Evolutionary conservation across 2,797 vertebrate species (phyloP).

Genomic region (Poecilia velifera): DNA sequence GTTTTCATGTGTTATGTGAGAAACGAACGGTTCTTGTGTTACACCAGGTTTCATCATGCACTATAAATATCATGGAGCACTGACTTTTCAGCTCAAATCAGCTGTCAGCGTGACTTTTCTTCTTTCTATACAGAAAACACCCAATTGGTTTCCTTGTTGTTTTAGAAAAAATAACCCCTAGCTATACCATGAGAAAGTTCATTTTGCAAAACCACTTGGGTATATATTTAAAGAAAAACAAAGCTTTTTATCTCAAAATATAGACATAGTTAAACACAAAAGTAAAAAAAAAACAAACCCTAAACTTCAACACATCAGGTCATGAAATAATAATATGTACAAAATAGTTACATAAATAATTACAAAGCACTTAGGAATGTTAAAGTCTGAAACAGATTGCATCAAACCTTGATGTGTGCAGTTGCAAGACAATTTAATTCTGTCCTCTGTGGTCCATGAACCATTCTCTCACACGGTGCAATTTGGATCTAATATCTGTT

Average conservation of each 20-base stretch:
- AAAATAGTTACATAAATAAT: slow-evolving; percentile 24
- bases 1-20: background rate
- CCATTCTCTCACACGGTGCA: slow-evolving; percentile 55
- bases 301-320: background rate
- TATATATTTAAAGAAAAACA: background rate
- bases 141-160: background rate
- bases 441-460: slow-evolving; percentile 44
- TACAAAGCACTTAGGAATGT: slow-evolving; percentile 12
- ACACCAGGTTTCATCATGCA: background rate
- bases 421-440: slow-evolving; percentile 49
- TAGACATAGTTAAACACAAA: background rate
- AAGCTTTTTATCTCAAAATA: background rate
- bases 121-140: background rate
- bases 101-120: background rate
- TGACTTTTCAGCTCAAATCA: background rate
- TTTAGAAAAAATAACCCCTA: background rate
- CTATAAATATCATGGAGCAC: background rate
- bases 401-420: slow-evolving; percentile 20
- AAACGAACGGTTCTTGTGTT: background rate
- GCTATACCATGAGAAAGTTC: background rate
- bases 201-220: background rate
- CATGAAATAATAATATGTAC: slow-evolving; percentile 5
- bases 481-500: slow-evolving; percentile 47
- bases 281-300: background rate
- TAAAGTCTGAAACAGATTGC: slow-evolving; percentile 15